Evolutionary conservation across 2,113 vertebrate genomes (phyloP).

Genomic region (Panthera leo): DNA sequence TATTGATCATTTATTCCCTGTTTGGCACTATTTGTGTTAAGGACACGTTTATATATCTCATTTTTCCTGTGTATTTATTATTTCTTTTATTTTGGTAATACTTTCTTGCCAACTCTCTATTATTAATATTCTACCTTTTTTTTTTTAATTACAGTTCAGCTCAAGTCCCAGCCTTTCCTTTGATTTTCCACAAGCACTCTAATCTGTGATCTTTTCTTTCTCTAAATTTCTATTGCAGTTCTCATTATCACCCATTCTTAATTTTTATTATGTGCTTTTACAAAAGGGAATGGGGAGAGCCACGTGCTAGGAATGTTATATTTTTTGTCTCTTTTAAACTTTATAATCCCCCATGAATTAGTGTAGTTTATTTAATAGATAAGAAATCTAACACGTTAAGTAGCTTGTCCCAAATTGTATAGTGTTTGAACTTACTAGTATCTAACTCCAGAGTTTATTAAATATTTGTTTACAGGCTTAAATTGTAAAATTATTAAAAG

Average conservation of each 20-base stretch:
- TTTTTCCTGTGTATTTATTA: not conserved
- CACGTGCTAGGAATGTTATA: not conserved
- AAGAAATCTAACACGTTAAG: not conserved
- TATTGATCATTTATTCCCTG: not conserved
- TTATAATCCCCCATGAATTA: not conserved
- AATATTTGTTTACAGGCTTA: not conserved
- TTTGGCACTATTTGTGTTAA: not conserved
- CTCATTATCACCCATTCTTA: not conserved
- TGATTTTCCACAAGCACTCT: not conserved
- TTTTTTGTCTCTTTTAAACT: slow-evolving; percentile 6
- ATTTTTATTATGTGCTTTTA: not conserved
- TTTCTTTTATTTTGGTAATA: not conserved
- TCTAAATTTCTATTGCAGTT: not conserved
- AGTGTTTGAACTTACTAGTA: not conserved
- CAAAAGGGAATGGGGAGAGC: not conserved
- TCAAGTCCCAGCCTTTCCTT: not conserved
- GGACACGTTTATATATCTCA: not conserved
- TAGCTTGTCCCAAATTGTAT: not conserved
- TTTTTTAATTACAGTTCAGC: not conserved
- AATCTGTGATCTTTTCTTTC: not conserved
- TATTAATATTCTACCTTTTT: not conserved
- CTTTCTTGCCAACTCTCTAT: not conserved
- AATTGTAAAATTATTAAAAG: not conserved
- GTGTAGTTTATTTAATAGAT: not conserved
- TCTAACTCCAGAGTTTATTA: not conserved